Evolutionary conservation across 1,140 invertebrate species (phyloP).

Genomic region (Zaprionus kolodkinae): DNA sequence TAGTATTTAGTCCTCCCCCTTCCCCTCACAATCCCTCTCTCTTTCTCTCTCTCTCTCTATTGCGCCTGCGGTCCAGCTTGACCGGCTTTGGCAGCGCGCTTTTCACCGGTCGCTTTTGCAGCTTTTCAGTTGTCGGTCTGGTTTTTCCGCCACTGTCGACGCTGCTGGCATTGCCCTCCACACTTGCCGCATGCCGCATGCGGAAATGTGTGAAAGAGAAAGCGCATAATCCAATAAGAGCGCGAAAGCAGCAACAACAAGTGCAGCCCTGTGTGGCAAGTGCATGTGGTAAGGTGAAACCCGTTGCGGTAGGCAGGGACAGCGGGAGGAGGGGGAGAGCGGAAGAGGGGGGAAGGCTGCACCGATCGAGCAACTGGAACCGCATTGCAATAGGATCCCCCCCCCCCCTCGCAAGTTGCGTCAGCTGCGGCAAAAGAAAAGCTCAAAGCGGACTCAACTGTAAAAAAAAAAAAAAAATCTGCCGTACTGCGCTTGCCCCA

Average conservation of each 20-base stretch:
- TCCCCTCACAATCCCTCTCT: neutral
- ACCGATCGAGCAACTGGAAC: constrained; percentile 21
- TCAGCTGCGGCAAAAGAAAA: constrained; percentile 8
- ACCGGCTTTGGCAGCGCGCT: constrained; percentile 46
- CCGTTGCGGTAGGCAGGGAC: constrained; percentile 31
- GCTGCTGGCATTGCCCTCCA: constrained; percentile 56
- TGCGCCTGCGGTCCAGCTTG: constrained; percentile 23
- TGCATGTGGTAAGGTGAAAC: constrained; percentile 56
- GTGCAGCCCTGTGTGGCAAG: constrained; percentile 53
- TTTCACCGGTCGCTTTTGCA: constrained; percentile 37
- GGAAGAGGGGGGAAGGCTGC: neutral
- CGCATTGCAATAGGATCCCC: constrained; percentile 29
- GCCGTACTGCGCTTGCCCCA: neutral
- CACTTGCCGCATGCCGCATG: constrained; percentile 44
- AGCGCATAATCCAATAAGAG: constrained; percentile 76
- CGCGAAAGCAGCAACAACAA: constrained; percentile 17
- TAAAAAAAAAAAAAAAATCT: constrained; percentile 11
- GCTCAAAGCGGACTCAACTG: neutral
- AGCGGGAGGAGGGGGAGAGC: neutral
- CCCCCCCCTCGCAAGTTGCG: constrained; percentile 17
- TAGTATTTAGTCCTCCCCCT: neutral
- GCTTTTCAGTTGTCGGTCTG: constrained; percentile 48
- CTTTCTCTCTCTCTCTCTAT: neutral
- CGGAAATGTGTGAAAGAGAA: constrained; percentile 81
- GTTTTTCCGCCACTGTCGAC: constrained; percentile 63